Conservation (phyloP, 1,140 invertebrate genomes). For the Maniola jurtina region DNA sequence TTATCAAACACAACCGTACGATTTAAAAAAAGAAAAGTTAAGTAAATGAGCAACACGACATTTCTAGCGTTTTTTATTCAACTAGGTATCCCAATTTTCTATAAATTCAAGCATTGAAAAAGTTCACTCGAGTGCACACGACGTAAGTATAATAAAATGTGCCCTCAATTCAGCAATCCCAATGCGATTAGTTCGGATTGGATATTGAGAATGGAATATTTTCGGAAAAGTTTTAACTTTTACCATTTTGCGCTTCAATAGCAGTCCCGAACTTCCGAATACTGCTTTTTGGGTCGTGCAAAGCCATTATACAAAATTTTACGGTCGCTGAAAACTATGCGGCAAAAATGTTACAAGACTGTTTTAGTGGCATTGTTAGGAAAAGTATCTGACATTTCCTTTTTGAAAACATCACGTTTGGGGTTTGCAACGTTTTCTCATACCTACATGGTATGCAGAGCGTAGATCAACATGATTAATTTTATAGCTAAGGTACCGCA, state of each 20-base stretch:
- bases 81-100: background rate
- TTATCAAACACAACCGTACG: too few relatives aligned
- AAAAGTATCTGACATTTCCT: background rate
- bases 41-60: too few relatives aligned
- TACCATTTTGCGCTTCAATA: constrained; percentile 5
- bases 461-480: too few relatives aligned
- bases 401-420: too few relatives aligned
- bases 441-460: too few relatives aligned
- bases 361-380: background rate
- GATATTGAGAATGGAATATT: constrained; percentile 5
- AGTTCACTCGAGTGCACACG: background rate
- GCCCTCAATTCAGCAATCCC: constrained; percentile 4
- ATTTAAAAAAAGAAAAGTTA: too few relatives aligned
- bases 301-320: background rate
- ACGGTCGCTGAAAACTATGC: background rate
- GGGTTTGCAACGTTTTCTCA: too few relatives aligned
- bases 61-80: background rate
- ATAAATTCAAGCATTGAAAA: background rate
- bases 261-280: background rate
- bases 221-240: constrained; percentile 8
- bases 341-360: background rate
- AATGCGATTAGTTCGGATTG: constrained; percentile 4
- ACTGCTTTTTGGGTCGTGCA: constrained; percentile 3
- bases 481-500: too few relatives aligned
- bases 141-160: constrained; percentile 9